These are phyloP conservation scores for Drosophila greeni DNA, from an alignment of 2,888 invertebrate genomes.

Conservation along the genomic window DNA sequence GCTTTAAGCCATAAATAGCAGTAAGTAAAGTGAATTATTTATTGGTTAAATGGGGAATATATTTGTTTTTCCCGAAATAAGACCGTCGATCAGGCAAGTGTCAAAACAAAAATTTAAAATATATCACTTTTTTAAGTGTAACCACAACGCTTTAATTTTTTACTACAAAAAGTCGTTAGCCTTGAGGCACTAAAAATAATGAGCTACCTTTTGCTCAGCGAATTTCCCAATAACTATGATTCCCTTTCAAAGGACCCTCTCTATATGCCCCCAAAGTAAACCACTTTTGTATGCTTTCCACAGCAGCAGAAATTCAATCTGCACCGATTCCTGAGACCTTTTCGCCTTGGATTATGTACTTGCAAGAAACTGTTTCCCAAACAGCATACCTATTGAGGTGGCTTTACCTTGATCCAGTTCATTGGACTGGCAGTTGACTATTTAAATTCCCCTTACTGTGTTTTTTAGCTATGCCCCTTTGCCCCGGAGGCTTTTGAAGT, in stretches of 20 bases:
- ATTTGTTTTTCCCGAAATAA: neutral
- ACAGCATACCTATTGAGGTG: conserved; percentile 2
- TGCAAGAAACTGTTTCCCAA: conserved; percentile 4
- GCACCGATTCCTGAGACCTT: neutral
- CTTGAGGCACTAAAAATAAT: neutral
- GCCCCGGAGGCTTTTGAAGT: conserved; percentile 38
- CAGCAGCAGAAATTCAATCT: conserved; percentile 3
- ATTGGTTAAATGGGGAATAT: neutral
- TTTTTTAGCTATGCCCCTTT: conserved; percentile 4
- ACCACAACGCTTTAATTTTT: neutral
- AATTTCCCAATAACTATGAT: conserved; percentile 1
- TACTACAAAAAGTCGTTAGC: neutral
- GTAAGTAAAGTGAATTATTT: neutral
- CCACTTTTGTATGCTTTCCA: conserved; percentile 1
- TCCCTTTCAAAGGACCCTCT: conserved; percentile 1
- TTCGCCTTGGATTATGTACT: conserved; percentile 10
- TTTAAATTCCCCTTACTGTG: conserved; percentile 16
- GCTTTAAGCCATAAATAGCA: neutral
- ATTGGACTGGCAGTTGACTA: conserved; percentile 17
- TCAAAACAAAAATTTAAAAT: neutral
- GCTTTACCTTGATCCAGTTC: conserved; percentile 9
- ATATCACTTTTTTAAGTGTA: neutral
- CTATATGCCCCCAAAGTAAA: neutral
- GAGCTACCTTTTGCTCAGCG: neutral
- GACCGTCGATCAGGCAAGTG: no score